A percentile compares a stretch with the other conserved stretches of the same genome.
phyloP scores from a whole-genome alignment of 2,888 invertebrate species.

The Volucella bombylans region DNA sequence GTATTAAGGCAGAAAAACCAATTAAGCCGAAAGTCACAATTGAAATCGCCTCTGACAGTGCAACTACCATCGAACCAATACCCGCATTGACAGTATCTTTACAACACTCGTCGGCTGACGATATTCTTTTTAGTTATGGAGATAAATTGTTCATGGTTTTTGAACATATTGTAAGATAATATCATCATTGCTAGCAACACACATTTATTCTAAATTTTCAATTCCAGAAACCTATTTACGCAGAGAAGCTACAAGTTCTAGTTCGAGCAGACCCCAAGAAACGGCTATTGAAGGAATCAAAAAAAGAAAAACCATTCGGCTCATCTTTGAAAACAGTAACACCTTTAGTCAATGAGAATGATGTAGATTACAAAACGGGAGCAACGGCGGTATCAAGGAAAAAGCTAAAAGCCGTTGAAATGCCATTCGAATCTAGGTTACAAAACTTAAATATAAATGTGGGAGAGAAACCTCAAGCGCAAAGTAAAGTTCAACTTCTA shows the following conservation, averaged over 20 bases:
- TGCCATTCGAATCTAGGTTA: constrained; percentile 91
- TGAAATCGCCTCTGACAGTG: constrained; percentile 85
- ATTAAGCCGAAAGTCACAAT: constrained; percentile 86
- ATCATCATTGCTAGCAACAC: background rate
- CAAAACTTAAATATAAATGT: constrained; percentile 88
- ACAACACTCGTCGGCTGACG: constrained; percentile 78
- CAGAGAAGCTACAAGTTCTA: constrained; percentile 83
- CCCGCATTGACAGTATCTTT: constrained; percentile 83
- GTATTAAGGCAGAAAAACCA: constrained; percentile 84
- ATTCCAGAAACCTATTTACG: constrained; percentile 83
- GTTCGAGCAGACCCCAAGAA: constrained; percentile 80
- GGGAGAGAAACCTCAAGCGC: constrained; percentile 83
- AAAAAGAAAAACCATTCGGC: constrained; percentile 71
- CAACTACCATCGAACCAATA: constrained; percentile 84
- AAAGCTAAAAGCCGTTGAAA: constrained; percentile 78
- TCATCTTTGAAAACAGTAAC: constrained; percentile 77
- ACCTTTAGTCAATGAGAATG: constrained; percentile 77
- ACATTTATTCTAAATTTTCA: constrained; percentile 18
- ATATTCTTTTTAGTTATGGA: constrained; percentile 85
- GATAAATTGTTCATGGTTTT: constrained; percentile 84
- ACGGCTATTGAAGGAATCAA: constrained; percentile 70
- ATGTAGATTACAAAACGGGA: constrained; percentile 79
- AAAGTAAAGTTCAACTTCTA: constrained; percentile 91
- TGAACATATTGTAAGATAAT: constrained; percentile 84
- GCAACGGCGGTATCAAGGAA: constrained; percentile 76